Evolutionary conservation across 1,140 invertebrate genomes (phyloP).

Genomic region (Pseudomyrmex dendroicus): DNA sequence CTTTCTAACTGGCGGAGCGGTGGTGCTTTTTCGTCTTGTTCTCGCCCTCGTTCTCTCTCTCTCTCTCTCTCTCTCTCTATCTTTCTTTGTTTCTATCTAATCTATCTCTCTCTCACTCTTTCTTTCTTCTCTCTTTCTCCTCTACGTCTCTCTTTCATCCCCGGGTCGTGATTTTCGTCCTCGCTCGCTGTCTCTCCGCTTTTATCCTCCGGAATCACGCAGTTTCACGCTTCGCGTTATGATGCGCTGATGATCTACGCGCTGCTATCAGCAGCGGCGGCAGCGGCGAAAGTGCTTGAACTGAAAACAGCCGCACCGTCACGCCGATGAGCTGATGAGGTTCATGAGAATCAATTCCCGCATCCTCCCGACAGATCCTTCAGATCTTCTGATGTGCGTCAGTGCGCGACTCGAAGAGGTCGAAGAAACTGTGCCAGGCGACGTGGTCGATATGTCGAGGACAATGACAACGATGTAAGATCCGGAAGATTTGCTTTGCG

Average conservation of each 20-base stretch:
- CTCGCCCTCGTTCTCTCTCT: slow-evolving; percentile 55
- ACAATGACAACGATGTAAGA: not conserved
- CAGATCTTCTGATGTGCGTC: slow-evolving; percentile 14
- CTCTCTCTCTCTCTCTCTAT: slow-evolving; percentile 66
- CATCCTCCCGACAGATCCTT: slow-evolving; percentile 3
- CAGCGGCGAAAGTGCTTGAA: slow-evolving; percentile 3
- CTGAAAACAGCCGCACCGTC: not conserved
- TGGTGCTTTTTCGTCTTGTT: slow-evolving; percentile 8
- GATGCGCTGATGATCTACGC: slow-evolving; percentile 47
- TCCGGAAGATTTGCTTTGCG: not conserved
- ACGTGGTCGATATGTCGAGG: slow-evolving; percentile 17
- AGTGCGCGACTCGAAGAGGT: slow-evolving; percentile 13
- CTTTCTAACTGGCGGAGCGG: slow-evolving; percentile 24
- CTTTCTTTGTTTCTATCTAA: slow-evolving; percentile 47
- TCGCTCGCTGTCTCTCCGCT: not conserved
- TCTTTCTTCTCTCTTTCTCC: too few species aligned
- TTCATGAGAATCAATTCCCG: slow-evolving; percentile 8
- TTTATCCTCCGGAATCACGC: not conserved
- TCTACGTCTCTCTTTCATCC: not conserved
- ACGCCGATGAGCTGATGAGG: not conserved
- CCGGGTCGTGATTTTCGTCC: too few species aligned
- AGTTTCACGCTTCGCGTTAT: slow-evolving; percentile 4
- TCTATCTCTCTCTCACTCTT: slow-evolving; percentile 6
- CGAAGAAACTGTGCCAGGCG: slow-evolving; percentile 7
- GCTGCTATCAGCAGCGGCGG: slow-evolving; percentile 16